phyloP scores from a whole-genome alignment of 2,888 invertebrate species.

The Pammene aurita region DNA sequence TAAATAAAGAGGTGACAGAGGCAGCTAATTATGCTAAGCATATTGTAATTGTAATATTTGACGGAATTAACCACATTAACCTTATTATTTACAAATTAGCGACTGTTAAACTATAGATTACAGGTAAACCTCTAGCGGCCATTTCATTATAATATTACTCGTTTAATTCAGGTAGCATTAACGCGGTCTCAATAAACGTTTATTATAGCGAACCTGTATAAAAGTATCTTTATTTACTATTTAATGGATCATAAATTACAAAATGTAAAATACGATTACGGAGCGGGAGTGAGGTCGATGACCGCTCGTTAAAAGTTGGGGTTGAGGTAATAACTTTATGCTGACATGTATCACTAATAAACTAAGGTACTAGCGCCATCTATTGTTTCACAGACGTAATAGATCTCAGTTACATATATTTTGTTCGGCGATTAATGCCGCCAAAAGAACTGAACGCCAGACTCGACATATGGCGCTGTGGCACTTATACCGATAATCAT shows the following conservation, averaged over 20 bases:
- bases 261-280: conserved; percentile 28
- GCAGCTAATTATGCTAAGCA: too few species aligned
- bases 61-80: too few species aligned
- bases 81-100: too few species aligned
- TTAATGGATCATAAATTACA: conserved; percentile 36
- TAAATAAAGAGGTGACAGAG: too few species aligned
- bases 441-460: too few species aligned
- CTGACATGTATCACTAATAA: neutral
- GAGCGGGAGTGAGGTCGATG: conserved; percentile 18
- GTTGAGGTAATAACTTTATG: neutral
- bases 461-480: too few species aligned
- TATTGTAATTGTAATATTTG: too few species aligned
- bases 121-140: neutral
- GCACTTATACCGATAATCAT: too few species aligned
- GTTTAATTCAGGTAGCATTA: conserved; percentile 24
- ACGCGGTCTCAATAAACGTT: conserved; percentile 29
- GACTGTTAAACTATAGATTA: neutral
- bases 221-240: conserved; percentile 35
- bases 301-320: conserved; percentile 17
- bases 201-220: conserved; percentile 23
- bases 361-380: too few species aligned
- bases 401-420: too few species aligned
- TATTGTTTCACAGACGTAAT: too few species aligned
- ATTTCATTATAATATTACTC: conserved; percentile 21
- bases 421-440: too few species aligned